These are phyloP conservation scores for Herpailurus yagouaroundi DNA, from an alignment of 2,113 vertebrate species.

Conservation along the genomic window DNA sequence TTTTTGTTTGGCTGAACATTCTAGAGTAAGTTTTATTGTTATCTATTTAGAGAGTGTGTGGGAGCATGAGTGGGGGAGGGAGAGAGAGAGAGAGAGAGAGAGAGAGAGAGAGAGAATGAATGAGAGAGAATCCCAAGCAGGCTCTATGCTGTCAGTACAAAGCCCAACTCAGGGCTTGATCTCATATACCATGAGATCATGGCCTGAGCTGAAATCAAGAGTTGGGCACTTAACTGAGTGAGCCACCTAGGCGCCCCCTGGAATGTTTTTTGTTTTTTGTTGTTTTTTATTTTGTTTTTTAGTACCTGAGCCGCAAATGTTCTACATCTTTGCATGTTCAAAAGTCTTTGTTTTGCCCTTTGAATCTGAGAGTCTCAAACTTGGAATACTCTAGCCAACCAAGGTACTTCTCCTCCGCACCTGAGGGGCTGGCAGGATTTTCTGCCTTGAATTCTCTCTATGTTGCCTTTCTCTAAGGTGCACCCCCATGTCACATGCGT, in stretches of 20 bases:
- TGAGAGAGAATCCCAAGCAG: too few relatives aligned
- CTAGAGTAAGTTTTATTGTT: background rate
- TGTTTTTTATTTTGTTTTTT: background rate
- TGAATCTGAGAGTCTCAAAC: background rate
- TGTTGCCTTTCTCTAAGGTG: background rate
- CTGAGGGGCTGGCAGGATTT: background rate
- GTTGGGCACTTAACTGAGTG: too few relatives aligned
- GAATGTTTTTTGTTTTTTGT: background rate
- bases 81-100: accelerated
- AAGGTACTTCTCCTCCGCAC: background rate
- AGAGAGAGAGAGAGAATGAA: too few relatives aligned
- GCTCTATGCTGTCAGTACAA: too few relatives aligned
- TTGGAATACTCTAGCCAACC: background rate
- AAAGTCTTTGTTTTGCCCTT: background rate
- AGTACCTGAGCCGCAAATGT: background rate
- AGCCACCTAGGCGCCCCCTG: too few relatives aligned
- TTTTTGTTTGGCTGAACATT: background rate
- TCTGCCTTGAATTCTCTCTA: background rate
- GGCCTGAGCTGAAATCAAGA: too few relatives aligned
- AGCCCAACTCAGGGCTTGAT: too few relatives aligned
- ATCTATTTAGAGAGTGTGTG: too few relatives aligned
- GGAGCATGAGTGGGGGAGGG: too few relatives aligned
- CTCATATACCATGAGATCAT: too few relatives aligned
- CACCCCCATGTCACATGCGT: too few relatives aligned
- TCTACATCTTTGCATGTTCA: background rate